A percentile compares a stretch with the other conserved stretches of the same genome.
Evolutionary conservation across 2,888 invertebrate genomes (phyloP).

Genomic region (Syritta pipiens): DNA sequence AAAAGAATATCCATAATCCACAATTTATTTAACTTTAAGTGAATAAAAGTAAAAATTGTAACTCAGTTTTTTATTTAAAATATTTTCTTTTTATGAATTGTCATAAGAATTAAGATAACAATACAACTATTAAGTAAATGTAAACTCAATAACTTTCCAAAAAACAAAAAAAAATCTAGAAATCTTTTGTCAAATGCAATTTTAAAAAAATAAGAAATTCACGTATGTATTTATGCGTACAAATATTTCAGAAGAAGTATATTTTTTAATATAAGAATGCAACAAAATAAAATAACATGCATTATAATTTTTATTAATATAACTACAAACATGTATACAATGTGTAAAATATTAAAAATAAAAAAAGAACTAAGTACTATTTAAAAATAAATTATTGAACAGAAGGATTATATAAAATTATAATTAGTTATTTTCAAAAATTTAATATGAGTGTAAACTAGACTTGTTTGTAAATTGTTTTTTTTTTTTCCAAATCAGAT

Average conservation of each 20-base stretch:
- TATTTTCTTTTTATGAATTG: conserved; percentile 24
- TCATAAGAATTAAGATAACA: conserved; percentile 35
- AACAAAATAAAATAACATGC: conserved; percentile 45
- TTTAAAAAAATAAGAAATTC: conserved; percentile 25
- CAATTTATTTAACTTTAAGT: conserved; percentile 51
- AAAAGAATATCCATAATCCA: conserved; percentile 30
- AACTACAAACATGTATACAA: conserved; percentile 43
- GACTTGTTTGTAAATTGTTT: too few species aligned
- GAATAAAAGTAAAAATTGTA: conserved; percentile 20
- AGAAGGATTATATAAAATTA: background rate
- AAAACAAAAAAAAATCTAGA: conserved; percentile 7
- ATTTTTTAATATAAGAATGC: conserved; percentile 67
- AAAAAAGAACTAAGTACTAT: conserved; percentile 38
- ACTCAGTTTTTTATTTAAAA: conserved; percentile 12
- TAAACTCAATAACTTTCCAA: conserved; percentile 58
- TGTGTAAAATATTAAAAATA: conserved; percentile 28
- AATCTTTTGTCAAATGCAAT: too few species aligned
- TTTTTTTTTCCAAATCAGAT: too few species aligned
- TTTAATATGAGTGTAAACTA: conserved; percentile 42
- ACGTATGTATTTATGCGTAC: conserved; percentile 8
- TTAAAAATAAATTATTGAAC: conserved; percentile 26
- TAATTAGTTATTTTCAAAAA: too few species aligned
- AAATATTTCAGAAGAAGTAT: conserved; percentile 39
- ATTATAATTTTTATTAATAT: conserved; percentile 44
- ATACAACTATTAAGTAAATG: conserved; percentile 43